Evolutionary conservation across 2,888 invertebrate genomes (phyloP), one percentile per base, ranked within the genome.

Genomic region (Tanytarsus gracilentus): DNA sequence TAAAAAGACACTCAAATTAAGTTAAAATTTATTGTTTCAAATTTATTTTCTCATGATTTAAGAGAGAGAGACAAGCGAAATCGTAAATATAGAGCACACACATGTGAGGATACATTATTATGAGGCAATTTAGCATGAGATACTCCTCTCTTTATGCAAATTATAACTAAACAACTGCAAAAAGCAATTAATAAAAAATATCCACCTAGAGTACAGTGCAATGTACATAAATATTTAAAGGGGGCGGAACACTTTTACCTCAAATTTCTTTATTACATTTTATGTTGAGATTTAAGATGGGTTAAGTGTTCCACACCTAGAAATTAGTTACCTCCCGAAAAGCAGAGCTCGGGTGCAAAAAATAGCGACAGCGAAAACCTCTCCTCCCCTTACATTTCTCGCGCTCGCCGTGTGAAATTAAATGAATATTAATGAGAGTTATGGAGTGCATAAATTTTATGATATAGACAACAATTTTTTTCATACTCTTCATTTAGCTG

Each of bases 361-460:
- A 14, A 36, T n/a, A n/a, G 36, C 9, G 9, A 29, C 9, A 5
- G 9, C 14, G n/a, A n/a, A 11, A 11, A n/a, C 14, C 33, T 33
- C 33, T n/a, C 33, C 33, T 3, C 14, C 33, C 33, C 33, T 33
- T 14, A 14, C 11, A 33, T 3, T 3, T 14, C 33, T 14, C 36
- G 36, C 16, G 16, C 36, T n/a, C 14, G 36, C 36, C 29, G 51
- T 51, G 51, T 51, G 51, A 51, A 51, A 4, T 49, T 51, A 29
- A 51, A 51, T 51, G 51, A 51, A 51, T 51, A 51, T 51, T 51
- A 51, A 51, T 51, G 51, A 51, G 51, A 51, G 30, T 51, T 51
- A 51, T 51, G 29, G 51, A 27, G 51, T 30, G 29, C 51, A 51
- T 51, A 29, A 51, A 51, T 51, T n/a, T 51, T 51, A 51, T 51